A percentile compares a stretch with the other conserved stretches of the same genome.
phyloP scores from a whole-genome alignment of 1,140 invertebrate species.

The Battus philenor region DNA sequence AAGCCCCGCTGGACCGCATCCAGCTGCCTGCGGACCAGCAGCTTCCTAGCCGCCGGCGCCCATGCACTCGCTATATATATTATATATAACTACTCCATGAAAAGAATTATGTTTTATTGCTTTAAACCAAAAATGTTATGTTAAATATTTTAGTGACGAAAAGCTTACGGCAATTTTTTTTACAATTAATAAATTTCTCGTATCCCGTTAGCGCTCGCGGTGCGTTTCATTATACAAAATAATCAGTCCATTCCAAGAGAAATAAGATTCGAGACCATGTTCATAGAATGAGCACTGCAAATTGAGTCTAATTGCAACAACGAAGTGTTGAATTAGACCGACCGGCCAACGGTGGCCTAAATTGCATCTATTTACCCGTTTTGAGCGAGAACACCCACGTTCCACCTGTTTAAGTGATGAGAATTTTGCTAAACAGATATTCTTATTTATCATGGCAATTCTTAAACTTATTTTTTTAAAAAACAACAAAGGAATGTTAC shows the following conservation, averaged over 20 bases:
- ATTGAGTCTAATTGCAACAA: slow-evolving; percentile 73
- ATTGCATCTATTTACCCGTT: slow-evolving; percentile 68
- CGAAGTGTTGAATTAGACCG: slow-evolving; percentile 72
- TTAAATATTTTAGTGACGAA: no score
- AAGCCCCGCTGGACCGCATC: no score
- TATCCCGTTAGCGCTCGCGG: slow-evolving; percentile 28
- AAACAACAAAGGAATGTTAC: no score
- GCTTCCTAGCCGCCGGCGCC: no score
- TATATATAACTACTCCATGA: no score
- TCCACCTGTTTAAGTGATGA: slow-evolving; percentile 53
- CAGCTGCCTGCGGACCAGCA: no score
- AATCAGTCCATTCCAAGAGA: slow-evolving; percentile 48
- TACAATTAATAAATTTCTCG: slow-evolving; percentile 17
- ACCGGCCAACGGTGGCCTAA: slow-evolving; percentile 52
- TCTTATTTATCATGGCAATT: no score
- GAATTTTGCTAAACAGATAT: no score
- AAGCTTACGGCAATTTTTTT: neutral
- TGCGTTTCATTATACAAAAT: slow-evolving; percentile 23
- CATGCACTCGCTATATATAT: no score
- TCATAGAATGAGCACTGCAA: slow-evolving; percentile 51
- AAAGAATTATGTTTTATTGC: no score
- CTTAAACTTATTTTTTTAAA: no score
- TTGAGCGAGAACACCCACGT: slow-evolving; percentile 57
- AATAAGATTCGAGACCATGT: slow-evolving; percentile 46
- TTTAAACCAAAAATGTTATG: no score